Percentiles rank a stretch among this genome's conserved stretches.
Evolutionary conservation across 2,113 vertebrate genomes (phyloP).

Genomic region (human): DNA sequence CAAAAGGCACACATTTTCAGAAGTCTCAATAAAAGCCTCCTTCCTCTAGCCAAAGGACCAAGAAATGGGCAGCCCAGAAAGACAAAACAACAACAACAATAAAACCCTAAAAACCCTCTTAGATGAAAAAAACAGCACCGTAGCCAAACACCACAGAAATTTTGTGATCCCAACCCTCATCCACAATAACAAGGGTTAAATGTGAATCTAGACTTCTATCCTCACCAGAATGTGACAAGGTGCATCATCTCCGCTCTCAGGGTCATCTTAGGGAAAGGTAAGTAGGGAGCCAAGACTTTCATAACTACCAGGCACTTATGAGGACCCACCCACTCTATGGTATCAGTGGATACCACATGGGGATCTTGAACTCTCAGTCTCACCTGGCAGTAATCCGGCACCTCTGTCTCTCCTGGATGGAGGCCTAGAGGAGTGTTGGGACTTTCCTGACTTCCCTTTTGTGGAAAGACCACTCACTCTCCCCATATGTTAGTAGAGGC

Average conservation of each 20-base stretch:
- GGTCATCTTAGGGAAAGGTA: background rate
- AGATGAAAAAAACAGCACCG: background rate
- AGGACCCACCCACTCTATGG: background rate
- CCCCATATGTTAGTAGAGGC: background rate
- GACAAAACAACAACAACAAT: too few relatives aligned
- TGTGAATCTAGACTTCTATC: background rate
- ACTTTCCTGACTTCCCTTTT: background rate
- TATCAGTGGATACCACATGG: background rate
- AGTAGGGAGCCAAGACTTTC: background rate
- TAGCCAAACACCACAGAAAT: background rate
- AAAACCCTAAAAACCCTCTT: background rate
- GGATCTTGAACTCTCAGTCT: background rate
- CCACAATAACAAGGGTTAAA: background rate
- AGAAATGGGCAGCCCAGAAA: background rate
- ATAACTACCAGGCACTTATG: background rate
- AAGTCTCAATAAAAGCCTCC: background rate
- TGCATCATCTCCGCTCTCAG: background rate
- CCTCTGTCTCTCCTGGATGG: background rate
- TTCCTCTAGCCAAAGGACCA: background rate
- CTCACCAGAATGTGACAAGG: background rate
- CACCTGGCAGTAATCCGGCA: background rate
- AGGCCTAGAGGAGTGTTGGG: background rate
- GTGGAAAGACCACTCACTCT: background rate
- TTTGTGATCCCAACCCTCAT: background rate
- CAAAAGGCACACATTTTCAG: background rate